Evolutionary conservation across 2,113 vertebrate genomes (phyloP).

Genomic region (Pollimyrus isidori): DNA sequence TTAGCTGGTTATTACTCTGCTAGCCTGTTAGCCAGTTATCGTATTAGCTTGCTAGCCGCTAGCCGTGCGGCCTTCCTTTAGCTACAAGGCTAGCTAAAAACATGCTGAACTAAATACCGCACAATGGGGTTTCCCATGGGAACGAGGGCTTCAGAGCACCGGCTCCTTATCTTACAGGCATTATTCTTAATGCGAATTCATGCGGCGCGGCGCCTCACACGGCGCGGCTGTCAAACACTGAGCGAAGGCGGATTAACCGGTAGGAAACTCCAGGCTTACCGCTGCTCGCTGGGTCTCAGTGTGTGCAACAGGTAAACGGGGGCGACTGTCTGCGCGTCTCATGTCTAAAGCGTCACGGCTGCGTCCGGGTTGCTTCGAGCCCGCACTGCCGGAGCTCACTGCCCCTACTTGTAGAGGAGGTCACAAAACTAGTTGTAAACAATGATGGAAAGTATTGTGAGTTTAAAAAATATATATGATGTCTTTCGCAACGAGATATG

Average conservation of each 20-base stretch:
- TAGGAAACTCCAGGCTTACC: slow-evolving; percentile 15
- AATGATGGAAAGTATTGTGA: not conserved
- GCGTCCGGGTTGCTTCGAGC: not conserved
- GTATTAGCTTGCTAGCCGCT: not conserved
- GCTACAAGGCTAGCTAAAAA: slow-evolving; percentile 1
- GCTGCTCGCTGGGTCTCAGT: slow-evolving; percentile 8
- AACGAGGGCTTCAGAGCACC: not conserved
- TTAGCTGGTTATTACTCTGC: not conserved
- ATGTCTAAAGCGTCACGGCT: slow-evolving; percentile 18
- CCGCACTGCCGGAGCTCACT: not conserved
- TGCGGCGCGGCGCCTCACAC: not conserved
- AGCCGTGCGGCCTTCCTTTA: slow-evolving; percentile 4
- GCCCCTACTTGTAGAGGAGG: not conserved
- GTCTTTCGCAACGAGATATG: not conserved
- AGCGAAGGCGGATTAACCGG: not conserved
- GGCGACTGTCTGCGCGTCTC: slow-evolving; percentile 24
- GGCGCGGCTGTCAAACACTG: not conserved
- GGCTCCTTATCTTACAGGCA: not conserved
- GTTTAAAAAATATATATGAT: not conserved
- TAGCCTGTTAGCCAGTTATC: not conserved
- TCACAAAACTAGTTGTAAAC: not conserved
- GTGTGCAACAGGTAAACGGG: not conserved
- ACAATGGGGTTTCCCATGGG: slow-evolving; percentile 3
- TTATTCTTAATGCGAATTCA: not conserved
- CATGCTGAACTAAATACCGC: not conserved